These are phyloP conservation scores for Parazoanthus atlanticus DNA, from an alignment of 92 coral and sea anemone genomes.

Conservation along the genomic window DNA sequence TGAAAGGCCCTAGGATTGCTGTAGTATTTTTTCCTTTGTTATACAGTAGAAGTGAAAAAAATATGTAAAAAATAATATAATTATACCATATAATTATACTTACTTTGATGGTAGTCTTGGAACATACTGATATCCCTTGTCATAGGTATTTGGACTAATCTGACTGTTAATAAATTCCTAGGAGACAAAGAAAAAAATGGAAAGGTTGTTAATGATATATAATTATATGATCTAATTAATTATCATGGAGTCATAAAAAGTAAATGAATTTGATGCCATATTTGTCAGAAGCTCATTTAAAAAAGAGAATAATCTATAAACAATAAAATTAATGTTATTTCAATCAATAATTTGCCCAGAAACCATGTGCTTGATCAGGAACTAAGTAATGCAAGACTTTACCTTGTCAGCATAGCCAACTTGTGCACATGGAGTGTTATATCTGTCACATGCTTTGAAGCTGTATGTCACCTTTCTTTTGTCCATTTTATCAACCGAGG, in stretches of 20 bases:
- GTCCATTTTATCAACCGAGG: constrained; percentile 78
- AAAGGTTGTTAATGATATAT: background rate
- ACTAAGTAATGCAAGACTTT: background rate
- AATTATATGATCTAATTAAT: background rate
- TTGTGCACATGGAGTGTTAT: constrained; percentile 80
- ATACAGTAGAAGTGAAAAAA: too few species aligned
- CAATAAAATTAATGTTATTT: too few species aligned
- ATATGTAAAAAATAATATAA: background rate
- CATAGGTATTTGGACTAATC: constrained; percentile 90
- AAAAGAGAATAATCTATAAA: too few species aligned
- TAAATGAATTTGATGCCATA: background rate
- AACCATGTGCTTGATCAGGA: background rate
- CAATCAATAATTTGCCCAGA: background rate
- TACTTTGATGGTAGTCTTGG: constrained; percentile 95
- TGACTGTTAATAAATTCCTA: constrained; percentile 89
- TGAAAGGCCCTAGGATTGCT: too few species aligned
- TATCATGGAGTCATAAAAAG: too few species aligned
- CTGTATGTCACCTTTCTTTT: constrained; percentile 71
- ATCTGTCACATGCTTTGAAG: constrained; percentile 90
- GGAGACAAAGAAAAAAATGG: background rate
- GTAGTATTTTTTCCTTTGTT: too few species aligned
- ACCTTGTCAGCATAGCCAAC: constrained; percentile 96
- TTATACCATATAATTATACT: constrained; percentile 31
- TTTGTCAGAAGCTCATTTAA: background rate
- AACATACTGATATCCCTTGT: constrained; percentile 84